Conservation (phyloP, 2,113 vertebrate genomes). For the Zosterops japonicus region DNA sequence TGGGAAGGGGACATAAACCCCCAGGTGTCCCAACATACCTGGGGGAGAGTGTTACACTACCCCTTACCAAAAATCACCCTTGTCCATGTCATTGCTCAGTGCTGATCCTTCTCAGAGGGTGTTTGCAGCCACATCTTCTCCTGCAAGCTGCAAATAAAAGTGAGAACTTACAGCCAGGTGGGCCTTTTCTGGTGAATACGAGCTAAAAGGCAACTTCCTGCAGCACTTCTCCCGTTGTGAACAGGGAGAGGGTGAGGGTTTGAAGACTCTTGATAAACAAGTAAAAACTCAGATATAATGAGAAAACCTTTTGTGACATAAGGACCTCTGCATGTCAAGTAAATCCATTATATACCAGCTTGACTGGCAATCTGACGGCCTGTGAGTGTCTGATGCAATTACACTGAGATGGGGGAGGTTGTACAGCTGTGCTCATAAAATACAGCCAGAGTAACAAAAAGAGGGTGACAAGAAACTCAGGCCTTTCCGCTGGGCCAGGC, state of each 20-base stretch:
- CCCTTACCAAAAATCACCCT: neutral
- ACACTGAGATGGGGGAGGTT: constrained; percentile 1
- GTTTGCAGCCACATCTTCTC: neutral
- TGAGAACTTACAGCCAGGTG: neutral
- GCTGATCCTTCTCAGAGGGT: neutral
- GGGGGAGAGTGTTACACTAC: neutral
- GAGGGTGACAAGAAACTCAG: neutral
- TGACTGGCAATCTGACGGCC: constrained; percentile 47
- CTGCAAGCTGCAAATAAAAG: neutral
- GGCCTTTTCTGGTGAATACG: neutral
- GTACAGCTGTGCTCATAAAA: constrained; percentile 49
- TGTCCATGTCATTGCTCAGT: accelerated
- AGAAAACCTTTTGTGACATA: constrained; percentile 66
- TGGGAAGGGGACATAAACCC: neutral
- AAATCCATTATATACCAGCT: constrained; percentile 56
- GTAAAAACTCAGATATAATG: constrained; percentile 52
- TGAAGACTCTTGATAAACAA: constrained; percentile 30
- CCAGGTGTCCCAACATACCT: neutral
- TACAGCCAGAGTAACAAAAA: constrained; percentile 8
- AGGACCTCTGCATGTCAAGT: constrained; percentile 59
- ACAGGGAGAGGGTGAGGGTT: neutral
- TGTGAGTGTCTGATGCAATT: constrained; percentile 59
- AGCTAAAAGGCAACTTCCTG: constrained; percentile 9
- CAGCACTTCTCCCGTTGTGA: neutral
- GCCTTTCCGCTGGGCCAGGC: neutral